phyloP scores from a whole-genome alignment of 2,888 invertebrate species.

The Lepidocyrtoides sp. region DNA sequence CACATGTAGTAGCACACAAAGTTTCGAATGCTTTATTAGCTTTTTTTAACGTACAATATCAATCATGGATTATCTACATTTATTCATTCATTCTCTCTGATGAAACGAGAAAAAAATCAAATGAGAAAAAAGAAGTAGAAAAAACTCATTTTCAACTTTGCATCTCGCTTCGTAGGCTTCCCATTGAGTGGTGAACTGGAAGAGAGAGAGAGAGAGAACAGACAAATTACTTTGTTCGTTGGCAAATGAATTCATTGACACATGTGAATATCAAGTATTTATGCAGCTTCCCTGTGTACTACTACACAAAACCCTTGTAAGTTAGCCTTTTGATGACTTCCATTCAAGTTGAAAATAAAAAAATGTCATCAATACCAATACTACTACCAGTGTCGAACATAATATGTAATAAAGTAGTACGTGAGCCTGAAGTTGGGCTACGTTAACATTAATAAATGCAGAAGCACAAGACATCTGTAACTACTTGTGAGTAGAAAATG shows the following conservation, averaged over 20 bases:
- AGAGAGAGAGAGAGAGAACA: not conserved
- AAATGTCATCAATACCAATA: conserved; percentile 1
- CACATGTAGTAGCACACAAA: no score
- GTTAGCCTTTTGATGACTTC: conserved; percentile 21
- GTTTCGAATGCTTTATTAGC: conserved; percentile 1
- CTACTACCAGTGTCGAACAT: not conserved
- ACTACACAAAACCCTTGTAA: not conserved
- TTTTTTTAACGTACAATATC: not conserved
- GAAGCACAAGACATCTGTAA: not conserved
- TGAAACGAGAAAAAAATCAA: conserved; percentile 5
- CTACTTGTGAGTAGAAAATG: no score
- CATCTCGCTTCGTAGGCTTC: not conserved
- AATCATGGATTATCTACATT: conserved; percentile 19
- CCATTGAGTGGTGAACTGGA: not conserved
- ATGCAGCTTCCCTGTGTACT: conserved; percentile 12
- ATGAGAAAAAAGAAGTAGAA: conserved; percentile 9
- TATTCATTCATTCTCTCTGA: not conserved
- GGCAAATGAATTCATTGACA: conserved; percentile 13
- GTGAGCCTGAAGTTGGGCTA: no score
- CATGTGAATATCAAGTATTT: conserved; percentile 49
- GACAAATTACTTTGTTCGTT: conserved; percentile 25
- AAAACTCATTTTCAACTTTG: conserved; percentile 26
- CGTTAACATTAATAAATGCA: conserved; percentile 5
- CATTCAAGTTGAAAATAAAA: conserved; percentile 4
- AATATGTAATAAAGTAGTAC: no score